Percentiles rank a stretch among this genome's conserved stretches.
phyloP scores from a whole-genome alignment of 2,888 invertebrate species.

The Tyria jacobaeae region DNA sequence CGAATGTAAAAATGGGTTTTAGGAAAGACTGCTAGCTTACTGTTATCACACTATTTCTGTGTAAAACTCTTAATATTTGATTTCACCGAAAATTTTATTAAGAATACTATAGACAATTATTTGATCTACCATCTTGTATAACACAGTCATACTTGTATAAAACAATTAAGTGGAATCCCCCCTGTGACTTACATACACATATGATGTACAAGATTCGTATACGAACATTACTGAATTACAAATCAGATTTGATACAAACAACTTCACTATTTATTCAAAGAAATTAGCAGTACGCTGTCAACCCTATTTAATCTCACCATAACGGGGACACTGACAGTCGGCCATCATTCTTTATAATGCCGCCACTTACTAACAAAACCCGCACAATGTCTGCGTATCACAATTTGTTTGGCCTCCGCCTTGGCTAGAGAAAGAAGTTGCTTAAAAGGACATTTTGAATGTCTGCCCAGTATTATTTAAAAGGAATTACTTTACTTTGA shows the following conservation, averaged over 20 bases:
- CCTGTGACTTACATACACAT: background rate
- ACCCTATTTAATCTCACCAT: conserved; percentile 12
- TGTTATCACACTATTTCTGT: background rate
- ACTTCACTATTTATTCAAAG: conserved; percentile 16
- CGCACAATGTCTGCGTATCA: conserved; percentile 21
- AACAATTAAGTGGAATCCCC: background rate
- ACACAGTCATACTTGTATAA: background rate
- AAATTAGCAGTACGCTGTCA: conserved; percentile 21
- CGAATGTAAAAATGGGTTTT: too few relatives aligned
- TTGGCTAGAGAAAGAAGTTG: background rate
- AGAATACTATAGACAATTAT: conserved; percentile 2
- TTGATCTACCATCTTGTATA: background rate
- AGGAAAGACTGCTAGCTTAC: background rate
- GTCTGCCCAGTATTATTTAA: too few relatives aligned
- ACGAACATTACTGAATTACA: background rate
- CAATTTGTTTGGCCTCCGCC: conserved; percentile 7
- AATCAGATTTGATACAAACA: conserved; percentile 2
- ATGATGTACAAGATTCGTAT: background rate
- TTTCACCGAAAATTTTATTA: background rate
- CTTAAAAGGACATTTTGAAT: conserved; percentile 4
- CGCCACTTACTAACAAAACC: conserved; percentile 23
- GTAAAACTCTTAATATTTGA: background rate
- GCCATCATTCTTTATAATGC: conserved; percentile 30
- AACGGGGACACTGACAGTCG: conserved; percentile 18
- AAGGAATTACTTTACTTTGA: too few relatives aligned